Conservation (phyloP, 2,888 invertebrate species). For the Altica lythri region DNA sequence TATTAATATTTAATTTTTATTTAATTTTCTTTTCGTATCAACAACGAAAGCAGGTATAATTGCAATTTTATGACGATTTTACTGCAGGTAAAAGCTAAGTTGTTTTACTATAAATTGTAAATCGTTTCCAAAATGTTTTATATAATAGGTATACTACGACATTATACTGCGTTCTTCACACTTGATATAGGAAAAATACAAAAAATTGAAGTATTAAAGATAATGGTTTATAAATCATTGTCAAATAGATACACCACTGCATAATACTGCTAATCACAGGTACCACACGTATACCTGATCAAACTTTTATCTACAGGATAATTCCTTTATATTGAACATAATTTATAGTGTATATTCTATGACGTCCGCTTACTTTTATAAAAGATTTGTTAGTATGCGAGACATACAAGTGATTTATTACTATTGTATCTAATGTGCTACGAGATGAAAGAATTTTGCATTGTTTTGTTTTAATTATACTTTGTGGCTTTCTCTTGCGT, state of each 20-base stretch:
- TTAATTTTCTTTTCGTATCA: too few species aligned
- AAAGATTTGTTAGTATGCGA: slow-evolving; percentile 27
- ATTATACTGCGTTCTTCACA: too few species aligned
- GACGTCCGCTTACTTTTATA: slow-evolving; percentile 32
- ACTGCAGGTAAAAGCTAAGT: too few species aligned
- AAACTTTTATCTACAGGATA: slow-evolving; percentile 36
- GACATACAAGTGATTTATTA: slow-evolving; percentile 33
- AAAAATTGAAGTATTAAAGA: too few species aligned
- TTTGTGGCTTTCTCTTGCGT: slow-evolving; percentile 30
- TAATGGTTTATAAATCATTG: too few species aligned
- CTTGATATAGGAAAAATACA: too few species aligned
- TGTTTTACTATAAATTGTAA: too few species aligned
- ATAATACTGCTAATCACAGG: slow-evolving; percentile 26
- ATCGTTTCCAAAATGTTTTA: too few species aligned
- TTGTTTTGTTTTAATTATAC: slow-evolving; percentile 35
- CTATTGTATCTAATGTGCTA: slow-evolving; percentile 29
- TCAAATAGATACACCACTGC: slow-evolving; percentile 1
- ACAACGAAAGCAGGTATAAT: too few species aligned
- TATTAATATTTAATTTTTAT: too few species aligned
- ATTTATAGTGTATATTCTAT: slow-evolving; percentile 33
- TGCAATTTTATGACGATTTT: too few species aligned
- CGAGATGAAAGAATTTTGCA: slow-evolving; percentile 32
- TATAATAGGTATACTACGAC: too few species aligned
- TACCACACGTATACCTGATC: slow-evolving; percentile 34
- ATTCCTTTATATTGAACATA: slow-evolving; percentile 35